These are phyloP conservation scores for Thymallus thymallus DNA, from an alignment of 2,113 vertebrate genomes.

Conservation along the genomic window DNA sequence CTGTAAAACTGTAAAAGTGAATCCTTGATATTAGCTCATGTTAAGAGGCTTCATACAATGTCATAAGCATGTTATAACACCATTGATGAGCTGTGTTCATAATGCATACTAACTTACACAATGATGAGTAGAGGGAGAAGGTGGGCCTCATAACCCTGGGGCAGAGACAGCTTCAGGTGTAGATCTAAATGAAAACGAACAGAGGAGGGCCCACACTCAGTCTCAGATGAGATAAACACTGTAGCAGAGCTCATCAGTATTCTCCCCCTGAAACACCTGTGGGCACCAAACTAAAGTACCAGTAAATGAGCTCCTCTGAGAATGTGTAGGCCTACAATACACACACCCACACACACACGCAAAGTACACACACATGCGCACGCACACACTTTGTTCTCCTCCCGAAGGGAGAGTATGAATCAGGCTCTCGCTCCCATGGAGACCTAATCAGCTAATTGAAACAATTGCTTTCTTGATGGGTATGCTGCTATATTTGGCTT, in stretches of 20 bases:
- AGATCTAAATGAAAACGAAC: slow-evolving; percentile 65
- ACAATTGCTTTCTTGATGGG: slow-evolving; percentile 26
- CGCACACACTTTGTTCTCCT: neutral
- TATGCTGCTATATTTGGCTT: slow-evolving; percentile 13
- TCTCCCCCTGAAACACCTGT: slow-evolving; percentile 7
- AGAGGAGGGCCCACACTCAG: neutral
- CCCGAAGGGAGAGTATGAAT: neutral
- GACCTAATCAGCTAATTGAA: slow-evolving; percentile 24
- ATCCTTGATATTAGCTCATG: no score
- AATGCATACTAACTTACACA: slow-evolving; percentile 73
- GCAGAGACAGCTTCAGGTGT: slow-evolving; percentile 76
- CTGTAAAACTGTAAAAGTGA: no score
- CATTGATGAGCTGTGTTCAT: neutral
- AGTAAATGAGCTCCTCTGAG: slow-evolving; percentile 29
- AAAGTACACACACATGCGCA: neutral
- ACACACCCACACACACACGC: neutral
- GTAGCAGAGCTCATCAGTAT: slow-evolving; percentile 23
- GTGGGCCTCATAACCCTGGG: slow-evolving; percentile 72
- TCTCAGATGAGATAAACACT: no score
- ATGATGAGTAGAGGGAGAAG: slow-evolving; percentile 77
- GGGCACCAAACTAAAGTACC: slow-evolving; percentile 25
- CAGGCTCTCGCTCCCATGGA: neutral
- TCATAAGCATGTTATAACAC: neutral
- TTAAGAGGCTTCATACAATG: neutral
- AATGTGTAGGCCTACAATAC: neutral